Base-by-base conservation (phyloP, 2,888 invertebrate genomes). In the Scaptomyza cyrtandrae region DNA sequence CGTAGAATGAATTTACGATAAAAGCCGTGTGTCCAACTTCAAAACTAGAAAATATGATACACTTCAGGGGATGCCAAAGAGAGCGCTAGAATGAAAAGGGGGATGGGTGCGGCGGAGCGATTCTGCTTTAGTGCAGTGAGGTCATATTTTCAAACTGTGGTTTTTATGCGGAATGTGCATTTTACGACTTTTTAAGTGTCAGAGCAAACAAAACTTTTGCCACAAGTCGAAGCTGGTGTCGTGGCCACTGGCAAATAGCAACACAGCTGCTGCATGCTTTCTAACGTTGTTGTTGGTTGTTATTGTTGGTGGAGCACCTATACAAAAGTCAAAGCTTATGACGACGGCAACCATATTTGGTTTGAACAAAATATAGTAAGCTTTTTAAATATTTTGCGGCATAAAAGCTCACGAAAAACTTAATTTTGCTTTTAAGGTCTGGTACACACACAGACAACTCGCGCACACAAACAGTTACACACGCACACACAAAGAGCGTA, bases 181-280 rank as follows among this genome's bases (percentile, higher is more conserved):
- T 84, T 84, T 84, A 84, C 75, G 88, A 79, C 87, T 79, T 84
- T 85, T 85, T 85, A 79, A 85, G 87, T 87, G 87, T 76, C 75
- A 67, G 74, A 71, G 60, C 74, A 80, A 86, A 84, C 71, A 86
- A 86, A 84, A 86, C 61, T 80, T 86, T 79, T 65, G 61, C 59
- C 43, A 49, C 68, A 58, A 71, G 64, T 70, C 43, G 39, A 27
- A 27, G 55, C 54, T 54, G 35, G 39, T 50, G 41, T 10, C 48
- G 10, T 31, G 29, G 50, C 44, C 48, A 53, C 44, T 55, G 31
- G 31, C 27, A 71, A 41, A 43, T 57, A 48, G 44, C 35, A 57
- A 45, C 68, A 35, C 62, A 69, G 58, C 55, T 53, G 62, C 62
- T 19, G 46, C 39, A 31, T 33, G 27, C 45, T 19, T 31, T 44